Evolutionary conservation across 1,140 invertebrate genomes (phyloP).

Genomic region (Drosophila sucinea): DNA sequence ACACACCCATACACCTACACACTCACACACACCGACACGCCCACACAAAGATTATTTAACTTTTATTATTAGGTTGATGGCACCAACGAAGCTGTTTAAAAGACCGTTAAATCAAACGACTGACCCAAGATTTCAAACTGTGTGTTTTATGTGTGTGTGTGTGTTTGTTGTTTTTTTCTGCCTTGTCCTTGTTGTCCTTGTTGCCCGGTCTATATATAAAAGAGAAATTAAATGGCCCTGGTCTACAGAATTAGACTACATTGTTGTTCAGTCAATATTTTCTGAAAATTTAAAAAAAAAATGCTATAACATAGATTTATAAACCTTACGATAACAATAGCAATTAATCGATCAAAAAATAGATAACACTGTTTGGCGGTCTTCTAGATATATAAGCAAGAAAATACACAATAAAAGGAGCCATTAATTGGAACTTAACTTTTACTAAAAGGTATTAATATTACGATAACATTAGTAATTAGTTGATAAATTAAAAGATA

Average conservation of each 20-base stretch:
- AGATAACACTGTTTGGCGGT: too few species aligned
- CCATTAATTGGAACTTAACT: too few species aligned
- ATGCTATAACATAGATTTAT: too few species aligned
- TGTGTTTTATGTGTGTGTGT: background rate
- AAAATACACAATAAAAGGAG: too few species aligned
- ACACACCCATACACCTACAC: constrained; percentile 11
- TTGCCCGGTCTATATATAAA: background rate
- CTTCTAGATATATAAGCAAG: too few species aligned
- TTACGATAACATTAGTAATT: too few species aligned
- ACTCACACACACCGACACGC: background rate
- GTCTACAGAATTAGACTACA: background rate
- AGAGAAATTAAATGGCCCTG: background rate
- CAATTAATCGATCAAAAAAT: too few species aligned
- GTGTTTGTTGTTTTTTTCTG: background rate
- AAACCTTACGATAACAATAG: too few species aligned
- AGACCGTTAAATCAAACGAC: constrained; percentile 14
- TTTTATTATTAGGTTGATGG: background rate
- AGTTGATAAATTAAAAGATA: too few species aligned
- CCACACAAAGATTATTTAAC: constrained; percentile 2
- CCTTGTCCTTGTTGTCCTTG: too few species aligned
- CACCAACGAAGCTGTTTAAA: constrained; percentile 3
- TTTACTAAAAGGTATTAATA: too few species aligned
- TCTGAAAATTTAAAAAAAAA: too few species aligned
- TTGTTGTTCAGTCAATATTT: background rate
- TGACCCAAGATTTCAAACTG: constrained; percentile 12